Base-by-base conservation (phyloP, 1,140 invertebrate species). In the Drosophila ficusphila region DNA sequence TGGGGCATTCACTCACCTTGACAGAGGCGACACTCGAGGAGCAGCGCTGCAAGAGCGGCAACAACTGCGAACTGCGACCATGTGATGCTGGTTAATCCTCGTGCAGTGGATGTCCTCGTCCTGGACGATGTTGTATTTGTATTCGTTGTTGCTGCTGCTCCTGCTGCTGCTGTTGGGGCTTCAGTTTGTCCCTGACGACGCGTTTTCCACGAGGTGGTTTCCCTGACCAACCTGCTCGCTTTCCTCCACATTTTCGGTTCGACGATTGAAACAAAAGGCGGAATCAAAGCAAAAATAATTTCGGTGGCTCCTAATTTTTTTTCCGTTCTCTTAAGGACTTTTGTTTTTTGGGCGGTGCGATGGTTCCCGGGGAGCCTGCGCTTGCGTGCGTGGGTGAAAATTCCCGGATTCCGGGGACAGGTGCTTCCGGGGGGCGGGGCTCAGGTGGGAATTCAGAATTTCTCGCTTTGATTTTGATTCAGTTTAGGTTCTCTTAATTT, bases 151-250 rank as follows among this genome's bases (percentile, higher is more conserved):
- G 23, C 7, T 49, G 41, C 11, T 70, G 51, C 3, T 68, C 51
- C 12, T 52, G 54, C 4, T 41, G 61, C 16, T 56, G 36, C 12
- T 51, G 52, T 9, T 64, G 54, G 25, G 42, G 47, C 34, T 62
- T 27, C 49, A 31, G 27, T 41, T 60, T 77, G 69, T 75, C 70
- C 82, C 82, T 88, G 82, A 88, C 82, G 69, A 82, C 82, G 64
- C 82, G 77, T 64, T 71, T 67, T 62, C 62, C 69, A 64, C 56
- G 49, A 52, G 49, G n/a, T 62, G 60, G 79, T 60, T 78, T 83
- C 69, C 74, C 58, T 64, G 42, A 36, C 69, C 48, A 54, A 33
- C 44, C 56, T 52, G 65, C 39, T 65, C 39, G 68, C 58, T 60
- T 57, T 65, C 33, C 61, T 69, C 31, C 47, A 49, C 68, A 71